Percentiles rank a stretch among this genome's conserved stretches.
These are phyloP conservation scores for Cartodere bifasciata DNA, from an alignment of 2,888 invertebrate species.

Conservation along the genomic window DNA sequence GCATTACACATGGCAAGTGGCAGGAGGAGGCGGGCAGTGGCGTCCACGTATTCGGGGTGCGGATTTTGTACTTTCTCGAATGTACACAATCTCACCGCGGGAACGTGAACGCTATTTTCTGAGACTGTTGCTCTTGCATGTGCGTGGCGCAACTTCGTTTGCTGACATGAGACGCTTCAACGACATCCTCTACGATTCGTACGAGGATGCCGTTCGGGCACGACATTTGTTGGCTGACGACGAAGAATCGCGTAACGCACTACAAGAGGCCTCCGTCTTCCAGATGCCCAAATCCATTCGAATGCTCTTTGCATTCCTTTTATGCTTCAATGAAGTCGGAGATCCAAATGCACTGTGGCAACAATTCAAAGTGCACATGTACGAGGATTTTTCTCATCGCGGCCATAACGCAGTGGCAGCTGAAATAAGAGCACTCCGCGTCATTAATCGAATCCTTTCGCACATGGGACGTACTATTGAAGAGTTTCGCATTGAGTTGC, in stretches of 20 bases:
- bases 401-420: background rate
- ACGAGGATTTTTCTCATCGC: constrained; percentile 14
- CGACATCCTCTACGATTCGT: constrained; percentile 12
- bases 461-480: background rate
- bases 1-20: too few species aligned
- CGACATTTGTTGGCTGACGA: constrained; percentile 24
- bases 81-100: constrained; percentile 10
- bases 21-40: too few species aligned
- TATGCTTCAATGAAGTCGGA: constrained; percentile 17
- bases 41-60: too few species aligned
- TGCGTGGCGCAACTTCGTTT: constrained; percentile 13
- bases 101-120: constrained; percentile 13
- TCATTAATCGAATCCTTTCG: background rate
- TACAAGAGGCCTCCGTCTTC: constrained; percentile 18
- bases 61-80: too few species aligned
- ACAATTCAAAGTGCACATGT: constrained; percentile 15
- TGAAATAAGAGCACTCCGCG: background rate
- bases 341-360: constrained; percentile 19
- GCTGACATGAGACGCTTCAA: background rate
- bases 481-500: background rate
- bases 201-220: constrained; percentile 19
- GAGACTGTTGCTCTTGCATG: constrained; percentile 16
- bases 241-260: constrained; percentile 16
- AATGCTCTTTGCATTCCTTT: constrained; percentile 22
- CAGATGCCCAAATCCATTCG: constrained; percentile 22